These are phyloP conservation scores for Danio albolineatus DNA, from an alignment of 2,797 vertebrate genomes.

Conservation along the genomic window DNA sequence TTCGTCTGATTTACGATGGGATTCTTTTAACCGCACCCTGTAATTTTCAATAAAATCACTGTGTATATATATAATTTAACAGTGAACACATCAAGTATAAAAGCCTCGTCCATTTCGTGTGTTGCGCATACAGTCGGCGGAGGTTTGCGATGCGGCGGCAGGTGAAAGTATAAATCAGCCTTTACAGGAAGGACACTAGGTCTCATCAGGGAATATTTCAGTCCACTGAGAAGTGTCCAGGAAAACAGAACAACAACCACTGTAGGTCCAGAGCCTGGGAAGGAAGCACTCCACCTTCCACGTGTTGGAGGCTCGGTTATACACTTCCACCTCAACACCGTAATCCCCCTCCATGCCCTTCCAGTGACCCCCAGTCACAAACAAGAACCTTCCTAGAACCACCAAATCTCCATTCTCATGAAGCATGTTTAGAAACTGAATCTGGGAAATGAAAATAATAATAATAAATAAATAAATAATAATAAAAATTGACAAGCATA, in stretches of 20 bases:
- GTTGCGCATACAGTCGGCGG: no score
- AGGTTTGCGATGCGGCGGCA: no score
- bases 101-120: no score
- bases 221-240: constrained; percentile 90
- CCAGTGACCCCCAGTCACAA: constrained; percentile 94
- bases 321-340: constrained; percentile 92
- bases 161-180: no score
- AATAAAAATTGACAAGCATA: background rate
- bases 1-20: no score
- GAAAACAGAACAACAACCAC: constrained; percentile 87
- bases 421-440: constrained; percentile 93
- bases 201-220: constrained; percentile 76
- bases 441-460: constrained; percentile 71
- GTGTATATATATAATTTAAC: no score
- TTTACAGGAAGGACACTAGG: constrained; percentile 52
- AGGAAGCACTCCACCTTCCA: constrained; percentile 87
- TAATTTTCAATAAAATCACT: no score
- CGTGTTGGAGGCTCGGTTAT: constrained; percentile 80
- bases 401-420: constrained; percentile 95
- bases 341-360: constrained; percentile 97
- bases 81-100: no score
- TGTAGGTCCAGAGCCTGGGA: constrained; percentile 94
- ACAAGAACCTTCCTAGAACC: constrained; percentile 82
- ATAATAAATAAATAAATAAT: background rate
- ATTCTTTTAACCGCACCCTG: no score